phyloP scores from a whole-genome alignment of 2,888 invertebrate genomes.

The Lathronympha strigana region DNA sequence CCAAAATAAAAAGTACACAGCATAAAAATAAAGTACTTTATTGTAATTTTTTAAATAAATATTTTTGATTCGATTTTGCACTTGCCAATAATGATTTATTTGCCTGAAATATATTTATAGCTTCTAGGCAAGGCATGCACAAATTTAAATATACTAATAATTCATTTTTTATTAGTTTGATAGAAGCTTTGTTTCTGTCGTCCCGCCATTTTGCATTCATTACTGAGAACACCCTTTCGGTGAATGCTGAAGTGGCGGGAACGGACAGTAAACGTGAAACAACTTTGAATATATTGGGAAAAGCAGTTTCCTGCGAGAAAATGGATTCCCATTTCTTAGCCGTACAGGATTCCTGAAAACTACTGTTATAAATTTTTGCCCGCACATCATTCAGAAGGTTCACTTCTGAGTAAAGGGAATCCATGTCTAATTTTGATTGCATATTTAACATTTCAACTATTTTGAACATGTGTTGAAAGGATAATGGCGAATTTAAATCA shows the following conservation, averaged over 20 bases:
- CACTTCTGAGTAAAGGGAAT: background rate
- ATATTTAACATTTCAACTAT: background rate
- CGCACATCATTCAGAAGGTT: background rate
- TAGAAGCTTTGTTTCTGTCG: constrained; percentile 1
- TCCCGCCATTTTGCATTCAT: constrained; percentile 6
- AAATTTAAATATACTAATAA: background rate
- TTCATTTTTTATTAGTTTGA: background rate
- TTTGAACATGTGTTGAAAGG: background rate
- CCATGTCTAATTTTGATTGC: background rate
- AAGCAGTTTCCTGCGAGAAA: background rate
- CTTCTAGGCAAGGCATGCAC: background rate
- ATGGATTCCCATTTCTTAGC: background rate
- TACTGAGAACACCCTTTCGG: background rate
- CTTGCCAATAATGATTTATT: background rate
- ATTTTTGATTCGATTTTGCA: background rate
- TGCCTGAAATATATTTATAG: background rate
- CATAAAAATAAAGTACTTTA: constrained; percentile 3
- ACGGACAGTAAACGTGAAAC: background rate
- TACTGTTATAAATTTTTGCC: too few species aligned
- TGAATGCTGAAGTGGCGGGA: background rate
- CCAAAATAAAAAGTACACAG: background rate
- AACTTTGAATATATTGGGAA: background rate
- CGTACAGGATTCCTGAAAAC: background rate
- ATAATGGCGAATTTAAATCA: background rate
- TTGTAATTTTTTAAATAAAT: background rate